Conservation (phyloP, 2,888 invertebrate species). For the Chaitophorus viminalis region DNA sequence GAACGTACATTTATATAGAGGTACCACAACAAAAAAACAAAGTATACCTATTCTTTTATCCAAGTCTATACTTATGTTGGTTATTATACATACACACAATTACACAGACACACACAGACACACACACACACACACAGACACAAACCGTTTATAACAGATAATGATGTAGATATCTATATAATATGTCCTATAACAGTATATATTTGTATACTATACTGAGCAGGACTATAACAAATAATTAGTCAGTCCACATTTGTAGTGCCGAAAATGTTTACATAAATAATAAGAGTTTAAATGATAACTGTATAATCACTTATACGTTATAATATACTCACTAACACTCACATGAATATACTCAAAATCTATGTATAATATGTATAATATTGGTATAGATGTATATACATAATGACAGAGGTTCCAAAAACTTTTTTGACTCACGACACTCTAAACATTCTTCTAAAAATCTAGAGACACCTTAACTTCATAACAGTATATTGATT, state of each 20-base stretch:
- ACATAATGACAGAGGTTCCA: too few relatives aligned
- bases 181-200: background rate
- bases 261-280: background rate
- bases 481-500: too few relatives aligned
- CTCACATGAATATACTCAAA: background rate
- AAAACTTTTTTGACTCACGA: too few relatives aligned
- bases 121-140: background rate
- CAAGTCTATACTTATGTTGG: background rate
- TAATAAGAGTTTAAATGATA: background rate
- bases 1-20: background rate
- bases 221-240: background rate
- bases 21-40: background rate
- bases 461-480: too few relatives aligned
- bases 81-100: background rate
- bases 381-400: too few relatives aligned
- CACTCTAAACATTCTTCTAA: too few relatives aligned
- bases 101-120: too few relatives aligned
- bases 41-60: slow-evolving; percentile 12
- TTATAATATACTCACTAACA: background rate
- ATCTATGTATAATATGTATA: background rate
- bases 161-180: background rate
- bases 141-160: background rate
- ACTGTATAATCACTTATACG: background rate
- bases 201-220: background rate
- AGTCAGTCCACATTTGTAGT: background rate